Base-by-base conservation (phyloP, 2,797 vertebrate species). In the Tangara arthus region DNA sequence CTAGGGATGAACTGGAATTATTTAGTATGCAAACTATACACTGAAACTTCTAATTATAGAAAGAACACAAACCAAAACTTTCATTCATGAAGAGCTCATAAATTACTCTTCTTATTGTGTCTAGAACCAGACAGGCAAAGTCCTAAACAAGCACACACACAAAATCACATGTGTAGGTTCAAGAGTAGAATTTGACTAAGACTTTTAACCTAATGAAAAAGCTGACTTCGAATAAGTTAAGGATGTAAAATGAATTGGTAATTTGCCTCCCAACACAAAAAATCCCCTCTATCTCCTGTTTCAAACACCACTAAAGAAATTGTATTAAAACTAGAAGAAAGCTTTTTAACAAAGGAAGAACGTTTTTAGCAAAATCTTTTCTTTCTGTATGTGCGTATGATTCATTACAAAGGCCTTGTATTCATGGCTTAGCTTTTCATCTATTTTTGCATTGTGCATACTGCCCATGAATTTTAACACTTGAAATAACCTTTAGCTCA, bases 401-500 rank as follows among this genome's bases (percentile, higher is more conserved):
- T 32, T 61, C 21, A 5, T 59, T 61, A 72, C 12, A 64, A 37
- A 87, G 59, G 2, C 6, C 64, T 27, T 83, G 22, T 28, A 61
- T 46, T 64, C 17, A 30, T 30, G 6, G 34, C 34, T 91, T 82
- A 72, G 17, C n/a, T 42, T 90, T 64, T 75, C 47, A 27, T 79
- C 49, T 88, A 21, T 78, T 94, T 79, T 95, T 69, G 19, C 17
- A 66, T 35, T 79, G 16, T 70, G 28, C 22, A 91, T 41, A 44
- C 32, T 86, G 46, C 27, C 41, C 41, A 60, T 80, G 41, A 66
- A 89, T 97, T 94, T 93, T 89, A 96, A 80, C 41, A 52, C 16
- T 89, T 73, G 66, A 95, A 94, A 93, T 94, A 55, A 70, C 49
- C 34, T 90, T 96, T 85, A 70, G 32, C 57, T 93, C 41, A 71